These are phyloP conservation scores for Octodon degus DNA, from an alignment of 2,113 vertebrate genomes.

Conservation along the genomic window DNA sequence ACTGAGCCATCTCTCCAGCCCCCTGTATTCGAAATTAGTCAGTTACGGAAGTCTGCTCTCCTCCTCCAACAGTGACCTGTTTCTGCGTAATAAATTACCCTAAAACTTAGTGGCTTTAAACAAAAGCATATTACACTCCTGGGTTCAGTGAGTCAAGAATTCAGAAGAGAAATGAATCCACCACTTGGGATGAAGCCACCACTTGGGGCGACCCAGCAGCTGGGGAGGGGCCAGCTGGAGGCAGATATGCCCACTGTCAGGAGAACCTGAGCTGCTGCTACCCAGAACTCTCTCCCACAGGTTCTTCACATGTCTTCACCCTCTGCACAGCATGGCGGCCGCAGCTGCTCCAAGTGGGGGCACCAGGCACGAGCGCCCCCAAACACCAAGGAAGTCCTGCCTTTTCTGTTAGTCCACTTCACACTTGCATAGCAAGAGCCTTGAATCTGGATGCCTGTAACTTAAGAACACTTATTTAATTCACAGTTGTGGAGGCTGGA, in stretches of 20 bases:
- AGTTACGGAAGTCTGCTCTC: background rate
- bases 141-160: background rate
- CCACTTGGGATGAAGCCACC: background rate
- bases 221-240: background rate
- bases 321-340: background rate
- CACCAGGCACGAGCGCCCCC: conserved; percentile 8
- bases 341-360: background rate
- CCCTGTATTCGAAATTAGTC: background rate
- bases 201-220: background rate
- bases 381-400: background rate
- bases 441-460: background rate
- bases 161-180: background rate
- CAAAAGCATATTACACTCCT: background rate
- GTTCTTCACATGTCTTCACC: background rate
- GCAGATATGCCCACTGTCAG: background rate
- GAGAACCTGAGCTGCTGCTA: background rate
- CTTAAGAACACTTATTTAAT: background rate
- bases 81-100: background rate
- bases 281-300: background rate
- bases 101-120: background rate
- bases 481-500: background rate
- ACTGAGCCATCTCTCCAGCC: too few species aligned
- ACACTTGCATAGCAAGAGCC: background rate
- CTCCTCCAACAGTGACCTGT: background rate
- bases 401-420: background rate